Evolutionary conservation across 2,113 vertebrate genomes (phyloP).

Genomic region (Caranx ignobilis): DNA sequence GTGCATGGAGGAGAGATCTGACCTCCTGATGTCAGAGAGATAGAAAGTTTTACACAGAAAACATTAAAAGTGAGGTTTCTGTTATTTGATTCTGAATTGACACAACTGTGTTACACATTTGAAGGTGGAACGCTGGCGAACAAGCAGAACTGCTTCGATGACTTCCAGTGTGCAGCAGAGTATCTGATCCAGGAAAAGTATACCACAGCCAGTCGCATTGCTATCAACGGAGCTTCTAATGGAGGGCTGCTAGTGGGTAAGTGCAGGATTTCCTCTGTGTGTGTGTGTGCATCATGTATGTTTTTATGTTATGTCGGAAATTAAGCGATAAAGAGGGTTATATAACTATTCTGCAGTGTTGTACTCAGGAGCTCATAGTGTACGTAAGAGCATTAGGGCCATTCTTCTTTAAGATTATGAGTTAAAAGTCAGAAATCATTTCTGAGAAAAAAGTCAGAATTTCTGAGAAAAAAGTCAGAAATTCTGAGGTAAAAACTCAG

Average conservation of each 20-base stretch:
- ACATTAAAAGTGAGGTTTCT: neutral
- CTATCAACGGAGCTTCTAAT: conserved; percentile 85
- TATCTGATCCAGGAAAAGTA: conserved; percentile 80
- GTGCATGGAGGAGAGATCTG: conserved; percentile 44
- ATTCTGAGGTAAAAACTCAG: too few species aligned
- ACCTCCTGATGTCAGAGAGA: neutral
- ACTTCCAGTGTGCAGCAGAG: conserved; percentile 84
- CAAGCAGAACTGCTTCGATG: conserved; percentile 86
- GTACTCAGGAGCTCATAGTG: neutral
- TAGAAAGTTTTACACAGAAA: neutral
- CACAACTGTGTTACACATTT: neutral
- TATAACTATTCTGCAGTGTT: neutral
- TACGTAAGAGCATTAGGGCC: neutral
- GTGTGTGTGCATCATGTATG: conserved; percentile 1
- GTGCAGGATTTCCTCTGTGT: conserved; percentile 35
- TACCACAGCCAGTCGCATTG: conserved; percentile 73
- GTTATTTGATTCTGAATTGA: neutral
- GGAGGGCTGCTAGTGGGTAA: conserved; percentile 84
- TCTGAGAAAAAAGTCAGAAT: too few species aligned
- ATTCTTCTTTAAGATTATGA: too few species aligned
- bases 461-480: too few species aligned
- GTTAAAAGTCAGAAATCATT: too few species aligned
- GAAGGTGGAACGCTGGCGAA: conserved; percentile 79
- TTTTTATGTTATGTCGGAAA: neutral
- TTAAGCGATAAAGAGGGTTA: neutral